Evolutionary conservation across 2,113 vertebrate species (phyloP), one percentile per base, ranked within the genome.

Genomic region (Halcyon malimbica): DNA sequence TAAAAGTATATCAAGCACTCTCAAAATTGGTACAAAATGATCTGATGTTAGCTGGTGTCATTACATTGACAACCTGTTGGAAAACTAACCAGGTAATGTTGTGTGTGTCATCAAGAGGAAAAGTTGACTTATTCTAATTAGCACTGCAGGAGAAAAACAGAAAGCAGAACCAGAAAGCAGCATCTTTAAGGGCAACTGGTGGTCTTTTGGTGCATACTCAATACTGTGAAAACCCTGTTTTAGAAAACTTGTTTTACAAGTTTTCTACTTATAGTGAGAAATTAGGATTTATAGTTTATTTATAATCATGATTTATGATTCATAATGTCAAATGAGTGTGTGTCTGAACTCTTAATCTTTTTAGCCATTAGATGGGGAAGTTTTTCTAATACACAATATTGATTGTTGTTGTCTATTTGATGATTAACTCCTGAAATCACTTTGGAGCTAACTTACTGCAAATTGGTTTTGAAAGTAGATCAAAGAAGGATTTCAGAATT

Each of bases 391-490:
- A 48, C 1, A 2, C 59, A 28, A 3, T 68, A 91, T 87, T 79
- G 83, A 91, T 12, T 33, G 8, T 84, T 59, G 74, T n/a, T 89
- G 57, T 48, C 84, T 87, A 60, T 90, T 79, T 78, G 83, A 82
- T 84, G 65, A 84, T 87, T 94, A 87, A 92, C 62, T 93, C 75
- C 69, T 87, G 65, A 93, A 96, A 96, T 94, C 86, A 91, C 69
- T 96, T 87, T 82, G 57, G 26, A 95, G 7, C 25, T 89, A 89
- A 75, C 44, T 90, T 78, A 68, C 11, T 35, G 83, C 35, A 94
- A 94, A 91, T 41, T 82, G 50, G 44, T 53, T 96, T 93, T 93
- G 91, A 92, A 95, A 94, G 67, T 50, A 92, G 89, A 93, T 93
- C 93, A 92, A 92, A 92, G 86, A 79, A 76, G 65, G 73, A 94